Percentiles rank a stretch among this genome's conserved stretches.
Conservation (phyloP, 2,888 invertebrate genomes). For the Clitarchus hookeri region DNA sequence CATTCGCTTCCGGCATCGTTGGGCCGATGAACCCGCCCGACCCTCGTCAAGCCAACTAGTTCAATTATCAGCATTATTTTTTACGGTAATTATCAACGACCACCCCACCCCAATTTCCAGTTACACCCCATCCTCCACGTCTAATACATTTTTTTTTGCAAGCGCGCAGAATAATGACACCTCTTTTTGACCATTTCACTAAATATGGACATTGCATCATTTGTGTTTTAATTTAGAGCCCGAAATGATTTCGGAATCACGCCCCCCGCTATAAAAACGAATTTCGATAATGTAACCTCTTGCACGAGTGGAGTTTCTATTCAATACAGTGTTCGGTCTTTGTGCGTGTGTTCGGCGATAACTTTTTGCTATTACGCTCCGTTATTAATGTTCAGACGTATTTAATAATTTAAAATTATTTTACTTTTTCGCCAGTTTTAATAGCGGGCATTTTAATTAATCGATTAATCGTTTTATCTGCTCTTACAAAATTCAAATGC, state of each 20-base stretch:
- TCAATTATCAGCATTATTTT: neutral
- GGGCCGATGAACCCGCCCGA: neutral
- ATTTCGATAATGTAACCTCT: neutral
- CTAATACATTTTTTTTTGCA: neutral
- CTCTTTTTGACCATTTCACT: neutral
- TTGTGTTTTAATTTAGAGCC: neutral
- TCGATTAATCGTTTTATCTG: too few species aligned
- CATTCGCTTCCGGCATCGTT: neutral
- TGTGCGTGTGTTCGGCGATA: too few species aligned
- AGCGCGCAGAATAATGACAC: neutral
- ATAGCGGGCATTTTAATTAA: too few species aligned
- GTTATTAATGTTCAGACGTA: too few species aligned
- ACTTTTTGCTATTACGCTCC: too few species aligned
- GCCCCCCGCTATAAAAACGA: neutral
- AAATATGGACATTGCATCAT: neutral
- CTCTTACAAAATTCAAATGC: too few species aligned
- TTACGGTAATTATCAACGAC: neutral
- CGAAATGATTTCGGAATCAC: constrained; percentile 11
- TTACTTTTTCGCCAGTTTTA: too few species aligned
- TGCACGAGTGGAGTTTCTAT: too few species aligned
- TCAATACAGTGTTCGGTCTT: too few species aligned
- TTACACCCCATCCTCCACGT: neutral
- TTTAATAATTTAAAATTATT: too few species aligned
- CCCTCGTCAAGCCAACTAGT: neutral
- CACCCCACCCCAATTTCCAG: neutral